Base-by-base conservation (phyloP, 2,888 invertebrate genomes). In the Venustoraphidia nigricollis region DNA sequence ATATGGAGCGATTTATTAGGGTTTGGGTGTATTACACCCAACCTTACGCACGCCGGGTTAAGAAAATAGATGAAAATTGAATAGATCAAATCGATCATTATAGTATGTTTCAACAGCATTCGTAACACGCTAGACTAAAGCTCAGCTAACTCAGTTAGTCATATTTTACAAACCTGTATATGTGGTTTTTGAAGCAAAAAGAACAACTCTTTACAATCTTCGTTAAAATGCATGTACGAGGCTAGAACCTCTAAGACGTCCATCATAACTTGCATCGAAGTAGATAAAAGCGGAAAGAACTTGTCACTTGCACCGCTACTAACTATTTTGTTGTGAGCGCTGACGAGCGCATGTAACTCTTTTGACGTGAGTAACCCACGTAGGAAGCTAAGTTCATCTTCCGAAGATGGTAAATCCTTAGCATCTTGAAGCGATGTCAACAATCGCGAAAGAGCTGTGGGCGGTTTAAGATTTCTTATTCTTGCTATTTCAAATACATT, bases 301-400 rank as follows among this genome's bases (percentile, higher is more conserved):
- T 83, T 83, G 59, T 89, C 88, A 71, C 88, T 87, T 60, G 84
- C 82, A 47, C 84, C 83, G 68, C 85, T 85, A 57, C 81, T 83
- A 50, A 84, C 76, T 58, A 90, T 89, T 68, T 87, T 88, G 63
- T 90, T 90, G 65, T 92, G 91, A 51, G 91, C 90, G 69, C 89
- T 87, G 34, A 92, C 89, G 56, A 93, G 71, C 36, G 92, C 91
- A 68, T 91, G 86, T 2, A 93, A 75, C 63, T 91, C 88, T 65
- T 84, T 87, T 8, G 89, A 90, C 64, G 86, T 86, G 44, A 93
- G 70, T 45, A 92, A 69, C 55, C 84, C 84, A 66, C 82, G 86
- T 10, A 92, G 73, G 63, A 92, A 92, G 43, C 82, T 83, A 53
- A 90, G 76, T 69, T 92, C 92, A 66, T 90, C 88, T 57, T 90